Conservation (phyloP, 2,113 vertebrate species). For the Caloenas nicobarica region DNA sequence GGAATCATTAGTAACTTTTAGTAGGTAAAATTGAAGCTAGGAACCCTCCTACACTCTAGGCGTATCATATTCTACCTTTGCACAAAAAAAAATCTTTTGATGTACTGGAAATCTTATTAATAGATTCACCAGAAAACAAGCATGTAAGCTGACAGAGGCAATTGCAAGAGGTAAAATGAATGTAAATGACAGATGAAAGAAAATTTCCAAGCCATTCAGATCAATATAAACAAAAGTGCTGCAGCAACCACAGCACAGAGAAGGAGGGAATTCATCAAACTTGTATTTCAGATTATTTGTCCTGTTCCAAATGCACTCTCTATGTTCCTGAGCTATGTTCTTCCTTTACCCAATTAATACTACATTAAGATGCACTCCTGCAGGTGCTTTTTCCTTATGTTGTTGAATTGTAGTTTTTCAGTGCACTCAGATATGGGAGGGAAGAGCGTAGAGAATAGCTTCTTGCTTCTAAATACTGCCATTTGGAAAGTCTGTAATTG, state of each 20-base stretch:
- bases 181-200: constrained; percentile 67
- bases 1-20: constrained; percentile 56
- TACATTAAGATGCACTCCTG: constrained; percentile 45
- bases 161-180: constrained; percentile 57
- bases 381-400: constrained; percentile 14
- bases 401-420: background rate
- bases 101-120: constrained; percentile 53
- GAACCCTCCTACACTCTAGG: constrained; percentile 12
- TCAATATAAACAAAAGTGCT: constrained; percentile 51
- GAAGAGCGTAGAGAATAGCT: background rate
- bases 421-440: background rate
- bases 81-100: constrained; percentile 50
- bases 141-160: constrained; percentile 51
- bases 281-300: constrained; percentile 17
- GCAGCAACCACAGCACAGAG: constrained; percentile 25
- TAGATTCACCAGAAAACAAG: constrained; percentile 58
- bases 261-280: constrained; percentile 47
- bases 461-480: constrained; percentile 16
- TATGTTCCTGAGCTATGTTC: background rate
- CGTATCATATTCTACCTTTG: background rate
- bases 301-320: constrained; percentile 46
- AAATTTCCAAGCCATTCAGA: constrained; percentile 41
- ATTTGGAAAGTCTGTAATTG: constrained; percentile 53
- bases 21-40: constrained; percentile 30
- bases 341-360: constrained; percentile 37